These are phyloP conservation scores for Pedetes capensis DNA, from an alignment of 2,113 vertebrate genomes.

Conservation along the genomic window DNA sequence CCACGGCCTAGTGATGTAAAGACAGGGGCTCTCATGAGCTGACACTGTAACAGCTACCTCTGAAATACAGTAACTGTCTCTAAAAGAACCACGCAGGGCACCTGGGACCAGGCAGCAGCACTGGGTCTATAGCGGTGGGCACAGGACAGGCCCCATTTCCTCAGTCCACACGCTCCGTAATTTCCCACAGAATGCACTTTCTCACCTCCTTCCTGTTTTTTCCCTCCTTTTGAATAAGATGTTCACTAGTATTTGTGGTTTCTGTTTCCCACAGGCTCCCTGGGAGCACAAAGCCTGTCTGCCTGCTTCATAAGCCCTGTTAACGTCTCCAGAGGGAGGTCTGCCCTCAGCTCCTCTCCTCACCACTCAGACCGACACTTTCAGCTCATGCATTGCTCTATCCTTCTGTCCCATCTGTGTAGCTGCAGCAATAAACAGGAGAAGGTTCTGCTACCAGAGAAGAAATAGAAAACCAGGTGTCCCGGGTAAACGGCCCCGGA, in stretches of 20 bases:
- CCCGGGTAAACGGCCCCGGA: rapidly evolving
- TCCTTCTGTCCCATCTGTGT: neutral
- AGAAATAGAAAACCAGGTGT: neutral
- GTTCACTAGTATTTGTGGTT: neutral
- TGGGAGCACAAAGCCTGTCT: neutral
- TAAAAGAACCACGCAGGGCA: neutral
- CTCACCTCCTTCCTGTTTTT: neutral
- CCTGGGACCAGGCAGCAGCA: rapidly evolving
- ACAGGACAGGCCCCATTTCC: neutral
- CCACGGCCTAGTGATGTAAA: neutral
- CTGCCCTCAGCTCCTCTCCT: neutral
- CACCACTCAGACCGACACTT: neutral
- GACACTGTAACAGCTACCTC: rapidly evolving
- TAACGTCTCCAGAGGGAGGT: neutral
- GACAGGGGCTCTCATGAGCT: too few relatives aligned
- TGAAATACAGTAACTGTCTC: neutral
- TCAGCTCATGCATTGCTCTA: too few relatives aligned
- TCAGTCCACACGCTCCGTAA: rapidly evolving
- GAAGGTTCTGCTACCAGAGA: neutral
- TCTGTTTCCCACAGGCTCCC: neutral
- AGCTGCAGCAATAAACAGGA: neutral
- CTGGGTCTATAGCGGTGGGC: rapidly evolving
- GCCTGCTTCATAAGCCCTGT: neutral
- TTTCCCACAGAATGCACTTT: too few relatives aligned
- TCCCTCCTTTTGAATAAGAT: neutral